Conservation (phyloP, 2,888 invertebrate species). For the Yponomeuta sedellus region DNA sequence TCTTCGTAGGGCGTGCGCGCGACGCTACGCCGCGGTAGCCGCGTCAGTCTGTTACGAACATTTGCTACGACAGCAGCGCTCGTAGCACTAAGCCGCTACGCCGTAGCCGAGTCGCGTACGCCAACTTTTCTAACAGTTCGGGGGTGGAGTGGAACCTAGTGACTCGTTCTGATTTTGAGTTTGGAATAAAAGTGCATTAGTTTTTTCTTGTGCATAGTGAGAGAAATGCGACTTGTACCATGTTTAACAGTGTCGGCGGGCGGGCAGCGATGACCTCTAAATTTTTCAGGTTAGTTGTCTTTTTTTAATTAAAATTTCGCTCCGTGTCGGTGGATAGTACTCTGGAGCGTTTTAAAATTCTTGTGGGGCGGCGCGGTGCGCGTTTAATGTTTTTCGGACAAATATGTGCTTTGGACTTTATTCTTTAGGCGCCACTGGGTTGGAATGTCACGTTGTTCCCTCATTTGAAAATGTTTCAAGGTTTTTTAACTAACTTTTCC, state of each 20-base stretch:
- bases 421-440: background rate
- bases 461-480: background rate
- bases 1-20: slow-evolving; percentile 46
- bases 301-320: slow-evolving; percentile 46
- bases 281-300: slow-evolving; percentile 64
- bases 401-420: background rate
- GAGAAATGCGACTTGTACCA: background rate
- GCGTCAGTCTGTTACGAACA: slow-evolving; percentile 5
- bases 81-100: slow-evolving; percentile 5
- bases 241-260: slow-evolving; percentile 19
- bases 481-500: background rate
- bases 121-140: background rate
- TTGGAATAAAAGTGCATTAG: background rate
- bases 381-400: slow-evolving; percentile 3
- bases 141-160: background rate
- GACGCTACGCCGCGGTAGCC: slow-evolving; percentile 39
- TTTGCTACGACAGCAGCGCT: slow-evolving; percentile 8
- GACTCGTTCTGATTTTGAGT: background rate
- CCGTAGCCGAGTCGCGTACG: background rate
- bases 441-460: background rate
- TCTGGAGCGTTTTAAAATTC: slow-evolving; percentile 12
- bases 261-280: slow-evolving; percentile 55
- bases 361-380: background rate
- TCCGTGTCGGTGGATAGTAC: background rate
- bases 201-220: background rate